A percentile compares a stretch with the other conserved stretches of the same genome.
Evolutionary conservation across 2,888 invertebrate species (phyloP).

Genomic region (Perithous albicinctus): DNA sequence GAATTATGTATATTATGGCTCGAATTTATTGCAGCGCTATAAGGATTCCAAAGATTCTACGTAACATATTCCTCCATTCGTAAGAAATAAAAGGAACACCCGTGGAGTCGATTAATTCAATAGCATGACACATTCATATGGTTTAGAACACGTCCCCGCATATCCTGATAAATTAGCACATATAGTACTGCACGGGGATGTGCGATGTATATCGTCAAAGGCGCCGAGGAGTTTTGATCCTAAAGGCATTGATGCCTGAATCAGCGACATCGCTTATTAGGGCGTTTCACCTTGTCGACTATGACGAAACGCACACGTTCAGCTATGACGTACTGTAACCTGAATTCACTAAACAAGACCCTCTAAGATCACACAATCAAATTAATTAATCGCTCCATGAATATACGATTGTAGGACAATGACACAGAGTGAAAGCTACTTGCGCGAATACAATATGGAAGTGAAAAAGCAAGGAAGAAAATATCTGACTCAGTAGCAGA

Average conservation of each 20-base stretch:
- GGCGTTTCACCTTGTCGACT: slow-evolving; percentile 4
- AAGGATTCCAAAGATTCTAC: background rate
- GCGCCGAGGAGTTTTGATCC: slow-evolving; percentile 10
- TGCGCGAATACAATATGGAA: background rate
- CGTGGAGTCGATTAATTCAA: slow-evolving; percentile 18
- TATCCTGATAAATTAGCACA: slow-evolving; percentile 12
- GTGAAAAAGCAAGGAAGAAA: background rate
- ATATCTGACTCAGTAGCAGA: background rate
- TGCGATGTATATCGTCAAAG: background rate
- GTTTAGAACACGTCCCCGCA: background rate
- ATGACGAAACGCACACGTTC: background rate
- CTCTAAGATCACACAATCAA: background rate
- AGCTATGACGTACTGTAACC: background rate
- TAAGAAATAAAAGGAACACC: slow-evolving; percentile 21
- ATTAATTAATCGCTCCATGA: background rate
- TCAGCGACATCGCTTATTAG: slow-evolving; percentile 16
- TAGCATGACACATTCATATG: background rate
- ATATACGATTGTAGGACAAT: background rate
- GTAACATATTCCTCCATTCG: background rate
- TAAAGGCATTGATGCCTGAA: slow-evolving; percentile 9
- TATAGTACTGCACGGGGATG: background rate
- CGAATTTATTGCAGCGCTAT: background rate
- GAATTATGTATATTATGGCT: slow-evolving; percentile 13
- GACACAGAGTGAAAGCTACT: background rate
- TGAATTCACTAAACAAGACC: background rate